Conservation (phyloP, 1,140 invertebrate species). For the Heliconius eleuchia region DNA sequence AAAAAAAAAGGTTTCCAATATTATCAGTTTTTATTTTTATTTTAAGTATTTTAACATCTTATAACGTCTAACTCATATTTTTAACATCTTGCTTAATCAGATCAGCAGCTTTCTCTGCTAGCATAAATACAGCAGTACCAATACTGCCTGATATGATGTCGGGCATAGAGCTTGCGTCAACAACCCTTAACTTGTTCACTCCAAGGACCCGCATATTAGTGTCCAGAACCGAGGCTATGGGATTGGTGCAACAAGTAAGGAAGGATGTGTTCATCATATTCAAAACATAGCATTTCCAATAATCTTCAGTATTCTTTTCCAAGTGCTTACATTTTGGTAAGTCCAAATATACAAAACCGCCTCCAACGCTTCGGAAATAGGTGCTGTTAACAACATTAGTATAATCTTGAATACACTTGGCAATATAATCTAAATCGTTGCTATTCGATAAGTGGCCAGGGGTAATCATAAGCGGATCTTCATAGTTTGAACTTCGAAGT, state of each 20-base stretch:
- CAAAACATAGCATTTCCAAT: slow-evolving; percentile 70
- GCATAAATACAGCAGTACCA: slow-evolving; percentile 41
- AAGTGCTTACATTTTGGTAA: slow-evolving; percentile 25
- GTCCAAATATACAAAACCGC: slow-evolving; percentile 26
- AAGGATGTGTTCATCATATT: slow-evolving; percentile 62
- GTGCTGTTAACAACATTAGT: background rate
- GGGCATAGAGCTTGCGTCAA: slow-evolving; percentile 56
- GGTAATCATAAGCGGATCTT: slow-evolving; percentile 26
- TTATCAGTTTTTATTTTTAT: no score
- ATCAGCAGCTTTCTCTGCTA: slow-evolving; percentile 48
- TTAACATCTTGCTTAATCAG: slow-evolving; percentile 31
- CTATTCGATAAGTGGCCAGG: slow-evolving; percentile 24
- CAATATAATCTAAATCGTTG: background rate
- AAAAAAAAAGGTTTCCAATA: no score
- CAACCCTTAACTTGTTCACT: slow-evolving; percentile 48
- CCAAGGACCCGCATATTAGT: slow-evolving; percentile 68
- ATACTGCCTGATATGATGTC: slow-evolving; percentile 41
- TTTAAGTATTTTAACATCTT: no score
- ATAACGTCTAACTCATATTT: background rate
- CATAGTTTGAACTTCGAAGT: slow-evolving; percentile 24
- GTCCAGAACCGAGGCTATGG: slow-evolving; percentile 79
- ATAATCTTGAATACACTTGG: background rate
- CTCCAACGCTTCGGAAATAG: background rate
- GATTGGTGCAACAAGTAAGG: slow-evolving; percentile 75
- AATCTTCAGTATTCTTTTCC: slow-evolving; percentile 42